Base-by-base conservation (phyloP, 2,888 invertebrate species). In the Criorhina ranunculi region DNA sequence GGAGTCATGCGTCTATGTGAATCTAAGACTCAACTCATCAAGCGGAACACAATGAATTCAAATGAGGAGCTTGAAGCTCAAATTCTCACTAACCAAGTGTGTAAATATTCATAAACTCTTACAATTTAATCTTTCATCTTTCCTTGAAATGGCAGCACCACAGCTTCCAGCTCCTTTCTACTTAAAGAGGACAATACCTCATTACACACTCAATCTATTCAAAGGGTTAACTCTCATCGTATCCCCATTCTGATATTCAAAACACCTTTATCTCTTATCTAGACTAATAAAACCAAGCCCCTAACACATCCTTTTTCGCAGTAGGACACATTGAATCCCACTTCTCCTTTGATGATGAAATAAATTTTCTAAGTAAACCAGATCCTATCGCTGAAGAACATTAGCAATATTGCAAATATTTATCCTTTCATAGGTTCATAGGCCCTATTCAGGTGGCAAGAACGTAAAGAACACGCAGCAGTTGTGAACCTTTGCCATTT, bases 401-500 rank as follows among this genome's bases (percentile, higher is more conserved):
- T 46, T 46, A 46, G 46, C 46, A 17, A 46, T 46, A 46, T 46
- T 46, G 46, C 46, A 46, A 19, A 46, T 19, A 46, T 46, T 5
- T 12, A 51, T 29, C 29, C 51, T 12, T 51, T 6, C 7, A n/a
- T 42, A 15, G 29, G 8, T 31, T n/a, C 6, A 8, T 33, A 15
- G 31, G 8, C 29, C n/a, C 15, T 6, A 31, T 5, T 44, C 46
- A 46, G 17, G 9, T 17, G n/a, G 33, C 4, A 4, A 24, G 24
- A 24, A 2, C 24, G 31, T 15, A 17, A 62, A 33, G 19, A 7
- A 9, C n/a, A 33, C 12, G 11, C 51, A 51, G 44, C 42, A 60
- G 44, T 35, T 53, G 8, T 60, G 42, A 69, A 69, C 60, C 51
- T 40, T 15, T 66, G 49, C 49, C 31, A 66, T 76, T 59, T 24